Evolutionary conservation across 1,140 invertebrate species (phyloP).

Genomic region (Calosoma granatense): DNA sequence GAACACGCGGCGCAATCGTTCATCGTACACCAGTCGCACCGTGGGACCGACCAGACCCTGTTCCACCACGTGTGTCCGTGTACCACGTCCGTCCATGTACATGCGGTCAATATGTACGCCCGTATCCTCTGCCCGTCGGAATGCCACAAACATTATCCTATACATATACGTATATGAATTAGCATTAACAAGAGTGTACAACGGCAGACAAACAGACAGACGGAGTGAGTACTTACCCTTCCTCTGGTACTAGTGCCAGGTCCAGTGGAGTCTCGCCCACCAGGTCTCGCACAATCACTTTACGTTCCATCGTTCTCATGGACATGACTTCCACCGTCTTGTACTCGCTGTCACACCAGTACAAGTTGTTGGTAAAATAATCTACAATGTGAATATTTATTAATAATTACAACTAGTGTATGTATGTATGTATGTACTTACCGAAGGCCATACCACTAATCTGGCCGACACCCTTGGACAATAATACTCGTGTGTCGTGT

Average conservation of each 20-base stretch:
- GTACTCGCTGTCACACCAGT: conserved; percentile 47
- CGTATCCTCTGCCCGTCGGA: conserved; percentile 32
- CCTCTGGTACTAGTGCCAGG: conserved; percentile 49
- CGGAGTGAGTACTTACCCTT: conserved; percentile 38
- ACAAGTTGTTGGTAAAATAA: conserved; percentile 52
- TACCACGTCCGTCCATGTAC: conserved; percentile 43
- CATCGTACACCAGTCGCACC: conserved; percentile 43
- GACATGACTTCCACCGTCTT: conserved; percentile 47
- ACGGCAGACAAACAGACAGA: not conserved
- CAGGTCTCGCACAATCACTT: conserved; percentile 41
- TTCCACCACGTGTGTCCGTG: conserved; percentile 39
- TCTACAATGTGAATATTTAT: conserved; percentile 35
- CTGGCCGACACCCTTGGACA: conserved; percentile 38
- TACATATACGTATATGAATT: not conserved
- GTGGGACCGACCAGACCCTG: conserved; percentile 37
- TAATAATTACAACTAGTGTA: conserved; percentile 4
- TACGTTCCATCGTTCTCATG: conserved; percentile 41
- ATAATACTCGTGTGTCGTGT: conserved; percentile 30
- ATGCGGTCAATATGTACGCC: conserved; percentile 47
- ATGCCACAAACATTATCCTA: conserved; percentile 54
- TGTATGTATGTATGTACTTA: conserved; percentile 23
- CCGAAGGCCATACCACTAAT: conserved; percentile 53
- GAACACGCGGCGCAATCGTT: conserved; percentile 38
- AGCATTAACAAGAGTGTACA: not conserved
- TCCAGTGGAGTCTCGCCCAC: conserved; percentile 46